Percentiles rank a stretch among this genome's conserved stretches.
Evolutionary conservation across 2,888 invertebrate genomes (phyloP).

Genomic region (Patella depressa): DNA sequence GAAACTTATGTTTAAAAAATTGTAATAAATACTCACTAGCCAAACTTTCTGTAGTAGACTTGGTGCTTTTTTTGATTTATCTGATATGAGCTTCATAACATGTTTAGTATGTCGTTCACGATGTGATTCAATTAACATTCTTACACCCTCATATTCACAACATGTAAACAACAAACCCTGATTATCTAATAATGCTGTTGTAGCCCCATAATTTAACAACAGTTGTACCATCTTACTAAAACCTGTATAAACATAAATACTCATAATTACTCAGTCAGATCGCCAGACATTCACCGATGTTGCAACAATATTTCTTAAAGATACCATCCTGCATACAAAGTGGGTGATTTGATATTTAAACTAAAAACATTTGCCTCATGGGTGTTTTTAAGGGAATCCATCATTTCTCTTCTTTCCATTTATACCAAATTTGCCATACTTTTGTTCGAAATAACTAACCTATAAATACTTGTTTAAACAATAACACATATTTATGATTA

Average conservation of each 20-base stretch:
- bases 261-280: too few relatives aligned
- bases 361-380: too few relatives aligned
- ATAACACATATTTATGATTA: background rate
- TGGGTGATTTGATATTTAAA: too few relatives aligned
- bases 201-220: conserved; percentile 57
- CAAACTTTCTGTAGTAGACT: conserved; percentile 48
- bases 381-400: too few relatives aligned
- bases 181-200: conserved; percentile 56
- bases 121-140: conserved; percentile 55
- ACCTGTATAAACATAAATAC: conserved; percentile 42
- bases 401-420: too few relatives aligned
- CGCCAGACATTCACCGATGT: too few relatives aligned
- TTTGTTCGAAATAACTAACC: too few relatives aligned
- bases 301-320: too few relatives aligned
- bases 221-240: conserved; percentile 55
- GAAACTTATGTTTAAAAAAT: too few relatives aligned
- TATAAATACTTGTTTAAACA: too few relatives aligned
- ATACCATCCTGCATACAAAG: too few relatives aligned
- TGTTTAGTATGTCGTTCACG: conserved; percentile 53
- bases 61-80: conserved; percentile 50
- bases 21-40: conserved; percentile 49
- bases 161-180: conserved; percentile 57
- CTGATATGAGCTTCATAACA: conserved; percentile 50
- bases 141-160: conserved; percentile 61
- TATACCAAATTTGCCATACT: too few relatives aligned